Percentiles rank a stretch among this genome's conserved stretches.
phyloP scores from a whole-genome alignment of 1,140 invertebrate genomes.

The Sinonovacula constricta region DNA sequence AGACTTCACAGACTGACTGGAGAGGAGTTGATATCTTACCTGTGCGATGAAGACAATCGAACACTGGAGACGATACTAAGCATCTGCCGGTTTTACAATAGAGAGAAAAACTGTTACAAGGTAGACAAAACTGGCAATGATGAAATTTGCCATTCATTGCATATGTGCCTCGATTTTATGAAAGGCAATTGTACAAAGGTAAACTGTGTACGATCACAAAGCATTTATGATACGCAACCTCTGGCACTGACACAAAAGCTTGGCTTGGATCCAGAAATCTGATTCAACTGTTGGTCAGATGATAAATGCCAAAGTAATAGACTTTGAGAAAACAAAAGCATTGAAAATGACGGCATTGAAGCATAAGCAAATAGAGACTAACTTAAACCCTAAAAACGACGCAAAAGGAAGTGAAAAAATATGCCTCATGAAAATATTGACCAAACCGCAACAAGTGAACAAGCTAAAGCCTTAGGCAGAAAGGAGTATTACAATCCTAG shows the following conservation, averaged over 20 bases:
- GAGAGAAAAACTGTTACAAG: slow-evolving; percentile 47
- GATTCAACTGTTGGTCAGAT: too few species aligned
- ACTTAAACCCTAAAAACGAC: background rate
- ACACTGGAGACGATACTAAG: slow-evolving; percentile 41
- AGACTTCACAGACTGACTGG: slow-evolving; percentile 35
- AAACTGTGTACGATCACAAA: slow-evolving; percentile 36
- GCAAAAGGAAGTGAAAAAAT: too few species aligned
- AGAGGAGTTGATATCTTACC: slow-evolving; percentile 33
- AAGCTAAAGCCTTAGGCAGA: background rate
- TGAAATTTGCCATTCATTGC: slow-evolving; percentile 25
- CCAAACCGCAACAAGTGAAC: background rate
- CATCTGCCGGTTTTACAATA: slow-evolving; percentile 36
- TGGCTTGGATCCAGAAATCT: slow-evolving; percentile 38
- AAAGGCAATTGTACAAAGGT: slow-evolving; percentile 26
- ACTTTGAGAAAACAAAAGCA: background rate
- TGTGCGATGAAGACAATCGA: slow-evolving; percentile 35
- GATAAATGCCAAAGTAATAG: slow-evolving; percentile 18
- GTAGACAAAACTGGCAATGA: slow-evolving; percentile 40
- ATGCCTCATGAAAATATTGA: background rate
- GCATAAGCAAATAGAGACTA: background rate
- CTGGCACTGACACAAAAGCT: slow-evolving; percentile 20
- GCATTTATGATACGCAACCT: slow-evolving; percentile 36
- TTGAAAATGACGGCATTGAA: too few species aligned
- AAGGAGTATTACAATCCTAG: slow-evolving; percentile 9
- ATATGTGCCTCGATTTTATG: slow-evolving; percentile 22